Evolutionary conservation across 1,140 invertebrate genomes (phyloP), one percentile per base, ranked within the genome.

Genomic region (Brachionus paranguensis): DNA sequence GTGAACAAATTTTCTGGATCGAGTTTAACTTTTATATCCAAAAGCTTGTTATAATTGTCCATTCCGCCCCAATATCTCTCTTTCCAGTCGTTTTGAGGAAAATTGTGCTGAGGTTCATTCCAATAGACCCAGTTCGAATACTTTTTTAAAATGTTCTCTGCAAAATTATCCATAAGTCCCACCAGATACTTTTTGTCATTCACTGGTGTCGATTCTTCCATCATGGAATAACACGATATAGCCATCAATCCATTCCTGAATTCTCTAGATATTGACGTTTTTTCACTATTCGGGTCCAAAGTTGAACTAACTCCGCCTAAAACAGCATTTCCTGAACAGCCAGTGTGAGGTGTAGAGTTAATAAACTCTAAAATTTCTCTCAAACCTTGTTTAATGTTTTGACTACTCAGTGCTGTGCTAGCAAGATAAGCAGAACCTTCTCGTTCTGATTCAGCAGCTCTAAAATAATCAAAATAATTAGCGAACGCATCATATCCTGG

Each of bases 351-450:
- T 1, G 64, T 68, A 68, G 64, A 1, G 64, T 68, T 3, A 10
- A 68, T n/a, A 68, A 68, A 68, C n/a, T 68, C 27, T 68, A 68
- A 37, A 33, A 68, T 68, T 68, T 68, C 64, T 68, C 33, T 68
- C 64, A 68, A 68, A 68, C 64, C 64, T 33, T 68, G n/a, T 68
- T 33, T 29, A 12, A 68, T 68, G 33, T 68, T 68, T 17, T 12
- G 33, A 33, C 64, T 68, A 68, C 11, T 68, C n/a, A 68, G n/a
- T 14, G 64, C 64, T 14, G 64, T 68, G 64, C 64, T 68, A 4
- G 64, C 0, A 33, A 68, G 64, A 33, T 68, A 68, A 68, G 27
- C 33, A 11, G 64, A 3, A 68, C 27, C 64, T 33, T 4, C 64
- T 68, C 64, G 11, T 33, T 68, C 64, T n/a, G 64, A 68, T 33